A percentile compares a stretch with the other conserved stretches of the same genome.
Conservation (phyloP, 2,797 vertebrate genomes). For the Ceryle rudis region DNA sequence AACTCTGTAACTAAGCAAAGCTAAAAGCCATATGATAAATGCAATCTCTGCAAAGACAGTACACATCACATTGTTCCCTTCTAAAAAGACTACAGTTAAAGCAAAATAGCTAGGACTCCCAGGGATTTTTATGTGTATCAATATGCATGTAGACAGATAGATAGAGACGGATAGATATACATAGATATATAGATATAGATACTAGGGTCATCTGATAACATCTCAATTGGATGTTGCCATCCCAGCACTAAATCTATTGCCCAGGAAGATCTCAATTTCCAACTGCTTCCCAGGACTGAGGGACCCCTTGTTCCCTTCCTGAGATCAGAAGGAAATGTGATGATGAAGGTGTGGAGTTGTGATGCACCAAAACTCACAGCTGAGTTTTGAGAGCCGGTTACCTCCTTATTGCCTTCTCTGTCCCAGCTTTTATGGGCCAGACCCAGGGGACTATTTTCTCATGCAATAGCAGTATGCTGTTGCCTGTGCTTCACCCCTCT, state of each 20-base stretch:
- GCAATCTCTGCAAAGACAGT: background rate
- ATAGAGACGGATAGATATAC: background rate
- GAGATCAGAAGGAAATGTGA: background rate
- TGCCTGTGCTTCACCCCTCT: background rate
- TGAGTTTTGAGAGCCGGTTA: background rate
- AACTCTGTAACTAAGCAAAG: background rate
- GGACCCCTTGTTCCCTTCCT: rapidly evolving
- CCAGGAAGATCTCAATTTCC: background rate
- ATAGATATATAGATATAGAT: background rate
- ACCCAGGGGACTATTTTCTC: no score
- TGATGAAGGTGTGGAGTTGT: rapidly evolving
- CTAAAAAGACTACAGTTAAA: background rate
- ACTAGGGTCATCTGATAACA: background rate
- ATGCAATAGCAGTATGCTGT: background rate
- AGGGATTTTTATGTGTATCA: background rate
- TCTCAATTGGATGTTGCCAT: background rate
- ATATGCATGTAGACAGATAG: background rate
- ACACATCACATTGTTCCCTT: rapidly evolving
- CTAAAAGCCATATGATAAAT: background rate
- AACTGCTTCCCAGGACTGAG: background rate
- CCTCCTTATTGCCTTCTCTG: background rate
- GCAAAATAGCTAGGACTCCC: background rate
- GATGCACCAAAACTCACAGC: background rate
- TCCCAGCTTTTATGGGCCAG: background rate
- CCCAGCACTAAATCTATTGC: rapidly evolving